Conservation (phyloP, 2,113 vertebrate species). For the Rhizomys pruinosus region DNA sequence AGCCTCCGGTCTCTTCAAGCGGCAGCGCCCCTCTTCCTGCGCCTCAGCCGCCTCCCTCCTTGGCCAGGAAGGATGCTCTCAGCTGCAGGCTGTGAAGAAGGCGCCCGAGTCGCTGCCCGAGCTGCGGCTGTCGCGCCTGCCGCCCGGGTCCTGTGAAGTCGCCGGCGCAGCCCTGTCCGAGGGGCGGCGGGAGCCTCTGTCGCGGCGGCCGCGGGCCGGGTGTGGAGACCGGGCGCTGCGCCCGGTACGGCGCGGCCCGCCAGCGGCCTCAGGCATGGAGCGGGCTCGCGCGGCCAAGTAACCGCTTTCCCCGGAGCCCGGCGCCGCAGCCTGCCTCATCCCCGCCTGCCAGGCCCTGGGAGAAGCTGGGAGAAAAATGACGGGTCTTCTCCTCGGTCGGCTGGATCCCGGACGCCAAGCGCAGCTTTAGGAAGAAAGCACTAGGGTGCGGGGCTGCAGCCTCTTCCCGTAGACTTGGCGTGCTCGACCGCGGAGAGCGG, state of each 20-base stretch:
- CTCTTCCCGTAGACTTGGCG: background rate
- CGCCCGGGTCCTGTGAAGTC: constrained; percentile 60
- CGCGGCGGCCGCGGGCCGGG: constrained; percentile 57
- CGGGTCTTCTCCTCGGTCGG: constrained; percentile 68
- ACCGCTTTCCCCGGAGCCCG: constrained; percentile 64
- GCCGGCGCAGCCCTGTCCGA: constrained; percentile 41
- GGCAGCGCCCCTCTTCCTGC: constrained; percentile 60
- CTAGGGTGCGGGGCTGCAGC: background rate
- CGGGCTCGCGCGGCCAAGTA: constrained; percentile 81
- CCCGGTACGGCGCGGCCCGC: constrained; percentile 69
- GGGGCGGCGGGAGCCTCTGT: constrained; percentile 44
- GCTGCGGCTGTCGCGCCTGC: background rate
- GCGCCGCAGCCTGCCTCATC: constrained; percentile 59
- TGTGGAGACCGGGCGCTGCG: constrained; percentile 57
- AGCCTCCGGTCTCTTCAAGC: constrained; percentile 29
- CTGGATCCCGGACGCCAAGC: background rate
- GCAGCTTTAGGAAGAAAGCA: constrained; percentile 75
- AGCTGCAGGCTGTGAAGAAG: constrained; percentile 72
- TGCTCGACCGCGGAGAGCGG: background rate
- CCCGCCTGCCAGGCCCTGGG: constrained; percentile 76
- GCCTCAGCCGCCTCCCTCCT: constrained; percentile 46
- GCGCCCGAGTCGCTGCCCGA: background rate
- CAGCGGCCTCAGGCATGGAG: constrained; percentile 83
- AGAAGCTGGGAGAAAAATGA: constrained; percentile 78
- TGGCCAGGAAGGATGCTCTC: constrained; percentile 83